Evolutionary conservation across 2,113 vertebrate genomes (phyloP).

Genomic region (Chitala chitala): DNA sequence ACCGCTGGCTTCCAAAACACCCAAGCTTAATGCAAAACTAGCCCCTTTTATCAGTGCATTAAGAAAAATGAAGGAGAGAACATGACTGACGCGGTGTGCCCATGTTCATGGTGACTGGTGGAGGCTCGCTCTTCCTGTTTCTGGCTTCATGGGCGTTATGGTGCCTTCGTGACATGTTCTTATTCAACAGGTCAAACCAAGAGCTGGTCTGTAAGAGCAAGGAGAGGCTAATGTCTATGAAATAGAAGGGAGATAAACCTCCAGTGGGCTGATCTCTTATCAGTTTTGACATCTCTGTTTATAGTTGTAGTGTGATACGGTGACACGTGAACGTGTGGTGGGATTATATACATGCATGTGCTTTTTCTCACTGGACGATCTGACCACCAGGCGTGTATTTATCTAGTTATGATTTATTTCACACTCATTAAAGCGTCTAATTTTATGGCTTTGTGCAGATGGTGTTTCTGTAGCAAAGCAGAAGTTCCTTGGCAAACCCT

Average conservation of each 20-base stretch:
- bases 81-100: background rate
- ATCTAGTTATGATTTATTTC: conserved; percentile 65
- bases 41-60: conserved; percentile 55
- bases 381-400: conserved; percentile 58
- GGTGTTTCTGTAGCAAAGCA: conserved; percentile 48
- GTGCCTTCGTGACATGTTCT: too few species aligned
- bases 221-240: background rate
- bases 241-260: background rate
- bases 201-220: too few species aligned
- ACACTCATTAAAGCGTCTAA: conserved; percentile 50
- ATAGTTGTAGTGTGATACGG: too few species aligned
- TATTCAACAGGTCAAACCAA: too few species aligned
- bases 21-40: conserved; percentile 42
- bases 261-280: conserved; percentile 35
- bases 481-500: conserved; percentile 47
- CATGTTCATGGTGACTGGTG: too few species aligned
- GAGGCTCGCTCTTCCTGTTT: background rate
- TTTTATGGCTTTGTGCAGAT: conserved; percentile 62
- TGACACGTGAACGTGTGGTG: too few species aligned
- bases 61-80: conserved; percentile 16
- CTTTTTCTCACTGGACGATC: conserved; percentile 50
- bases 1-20: background rate
- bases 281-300: conserved; percentile 50
- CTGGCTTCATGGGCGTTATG: too few species aligned
- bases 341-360: too few species aligned